Conservation (phyloP, 2,797 vertebrate species). For the Nyctibius grandis region DNA sequence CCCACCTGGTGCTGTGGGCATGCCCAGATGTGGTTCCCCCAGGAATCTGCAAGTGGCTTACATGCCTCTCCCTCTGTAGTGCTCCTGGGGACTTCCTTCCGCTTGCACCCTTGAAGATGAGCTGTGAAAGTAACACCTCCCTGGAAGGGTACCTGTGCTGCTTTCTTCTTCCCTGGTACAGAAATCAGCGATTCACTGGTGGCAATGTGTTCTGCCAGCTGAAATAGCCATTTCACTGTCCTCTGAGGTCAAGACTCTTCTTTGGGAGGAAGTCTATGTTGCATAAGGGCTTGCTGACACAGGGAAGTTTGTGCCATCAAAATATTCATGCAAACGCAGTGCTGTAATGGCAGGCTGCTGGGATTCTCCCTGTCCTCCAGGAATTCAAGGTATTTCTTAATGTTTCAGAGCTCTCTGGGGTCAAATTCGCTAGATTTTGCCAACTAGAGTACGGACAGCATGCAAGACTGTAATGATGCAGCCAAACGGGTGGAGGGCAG, state of each 20-base stretch:
- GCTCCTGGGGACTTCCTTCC: neutral
- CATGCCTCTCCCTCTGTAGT: neutral
- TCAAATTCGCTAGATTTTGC: neutral
- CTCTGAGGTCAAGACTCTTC: neutral
- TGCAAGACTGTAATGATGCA: accelerated
- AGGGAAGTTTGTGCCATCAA: neutral
- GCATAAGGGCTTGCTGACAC: neutral
- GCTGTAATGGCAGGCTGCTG: neutral
- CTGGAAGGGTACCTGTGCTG: neutral
- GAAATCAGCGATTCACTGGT: neutral
- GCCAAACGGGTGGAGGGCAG: neutral
- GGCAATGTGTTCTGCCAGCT: neutral
- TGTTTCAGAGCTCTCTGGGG: neutral
- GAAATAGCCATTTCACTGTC: neutral
- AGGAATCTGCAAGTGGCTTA: neutral
- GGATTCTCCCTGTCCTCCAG: neutral
- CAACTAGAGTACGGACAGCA: accelerated
- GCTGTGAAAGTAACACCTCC: neutral
- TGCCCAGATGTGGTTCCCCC: neutral
- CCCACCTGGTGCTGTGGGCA: neutral
- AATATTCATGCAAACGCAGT: neutral
- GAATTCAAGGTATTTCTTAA: neutral
- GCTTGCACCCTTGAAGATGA: neutral
- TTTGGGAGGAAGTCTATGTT: neutral
- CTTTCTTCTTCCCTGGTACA: neutral